These are phyloP conservation scores for Cactoblastis cactorum DNA, from an alignment of 2,888 invertebrate species.

Conservation along the genomic window DNA sequence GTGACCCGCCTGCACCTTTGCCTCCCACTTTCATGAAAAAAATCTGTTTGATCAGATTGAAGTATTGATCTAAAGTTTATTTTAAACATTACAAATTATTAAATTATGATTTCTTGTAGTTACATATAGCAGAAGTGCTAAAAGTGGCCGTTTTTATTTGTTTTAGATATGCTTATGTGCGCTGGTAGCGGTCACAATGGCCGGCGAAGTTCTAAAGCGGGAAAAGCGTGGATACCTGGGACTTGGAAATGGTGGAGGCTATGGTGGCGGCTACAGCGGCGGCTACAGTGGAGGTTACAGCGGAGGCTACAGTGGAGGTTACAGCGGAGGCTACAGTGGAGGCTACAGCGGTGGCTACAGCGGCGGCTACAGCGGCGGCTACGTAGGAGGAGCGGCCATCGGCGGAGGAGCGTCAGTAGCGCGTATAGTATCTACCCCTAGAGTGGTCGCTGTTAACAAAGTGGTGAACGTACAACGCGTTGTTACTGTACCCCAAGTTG, in stretches of 20 bases:
- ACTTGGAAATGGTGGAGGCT: background rate
- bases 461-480: constrained; percentile 41
- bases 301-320: constrained; percentile 18
- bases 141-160: background rate
- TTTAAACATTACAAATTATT: too few species aligned
- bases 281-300: constrained; percentile 22
- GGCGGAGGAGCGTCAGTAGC: constrained; percentile 17
- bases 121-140: too few species aligned
- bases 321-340: constrained; percentile 14
- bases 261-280: constrained; percentile 28
- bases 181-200: constrained; percentile 27
- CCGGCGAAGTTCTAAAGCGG: constrained; percentile 28
- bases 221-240: constrained; percentile 14
- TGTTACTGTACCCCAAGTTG: constrained; percentile 40
- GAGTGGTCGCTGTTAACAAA: constrained; percentile 39
- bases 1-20: too few species aligned
- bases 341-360: constrained; percentile 10
- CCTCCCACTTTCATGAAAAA: too few species aligned
- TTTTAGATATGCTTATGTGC: constrained; percentile 28
- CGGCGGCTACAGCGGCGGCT: constrained; percentile 15
- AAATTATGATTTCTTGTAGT: too few species aligned
- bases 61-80: too few species aligned
- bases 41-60: too few species aligned
- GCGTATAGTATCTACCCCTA: constrained; percentile 23
- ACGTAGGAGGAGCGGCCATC: constrained; percentile 15